Evolutionary conservation across 2,888 invertebrate genomes (phyloP), one percentile per base, ranked within the genome.

Genomic region (Erpobdella octoculata): DNA sequence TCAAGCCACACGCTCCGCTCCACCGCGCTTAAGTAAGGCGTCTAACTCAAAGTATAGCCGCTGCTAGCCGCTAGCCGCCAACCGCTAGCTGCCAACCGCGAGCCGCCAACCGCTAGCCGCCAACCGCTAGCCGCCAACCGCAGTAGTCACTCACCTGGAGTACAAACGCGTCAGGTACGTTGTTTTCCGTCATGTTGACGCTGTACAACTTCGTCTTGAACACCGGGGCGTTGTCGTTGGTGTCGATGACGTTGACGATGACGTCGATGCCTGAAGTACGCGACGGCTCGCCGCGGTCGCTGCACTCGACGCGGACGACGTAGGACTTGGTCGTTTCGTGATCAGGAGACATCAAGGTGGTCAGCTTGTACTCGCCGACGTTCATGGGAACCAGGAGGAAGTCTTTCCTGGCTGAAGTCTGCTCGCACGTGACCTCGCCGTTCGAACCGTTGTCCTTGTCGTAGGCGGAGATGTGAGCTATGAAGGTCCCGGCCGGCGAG

Each of bases 401-500:
- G 33, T 46, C 28, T 18, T 53, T 67, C n/a, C 31, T 5, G 8
- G 31, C 33, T 3, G 38, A 25, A 4, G 18, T 15, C 36, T 53
- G 69, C 15, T 53, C 31, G 35, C 69, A 69, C 21, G 12, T 35
- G 15, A 69, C 58, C 18, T 21, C 35, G 33, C 35, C 62, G 12
- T 31, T 35, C 8, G 5, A n/a, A 8, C 71, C 73, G 12, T 35
- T 67, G 58, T 73, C 73, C 1, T 68, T 53, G 36, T 73, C 73
- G 31, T 21, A 58, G 9, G 73, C 72, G 18, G 71, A 75, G 28
- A 75, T 58, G 67, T 73, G 73, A 18, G 75, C 74, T 2, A 75
- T 71, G 37, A 74, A 75, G 8, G 61, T 65, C 8, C 74, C 72
- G 1, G 70, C 41, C 33, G 62, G 62, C 15, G 73, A 38, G 53